Evolutionary conservation across 2,888 invertebrate genomes (phyloP), one percentile per base, ranked within the genome.

Genomic region (Brassicogethes aeneus): DNA sequence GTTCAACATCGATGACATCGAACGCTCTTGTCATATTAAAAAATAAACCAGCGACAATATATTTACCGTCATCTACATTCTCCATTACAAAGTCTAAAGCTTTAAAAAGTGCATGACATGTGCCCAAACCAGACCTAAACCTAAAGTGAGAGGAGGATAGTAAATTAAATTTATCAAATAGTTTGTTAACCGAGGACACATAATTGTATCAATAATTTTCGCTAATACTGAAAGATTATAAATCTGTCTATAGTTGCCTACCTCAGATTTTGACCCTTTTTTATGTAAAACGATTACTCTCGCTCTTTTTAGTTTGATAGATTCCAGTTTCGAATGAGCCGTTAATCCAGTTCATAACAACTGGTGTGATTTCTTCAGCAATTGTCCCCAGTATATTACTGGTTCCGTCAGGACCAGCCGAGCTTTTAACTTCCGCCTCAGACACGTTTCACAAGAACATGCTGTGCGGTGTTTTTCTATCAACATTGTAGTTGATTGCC

Each of bases 61-160:
- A 23, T 23, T 23, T 23, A 23, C 23, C 23, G 10, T 23, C 23
- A 23, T 23, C 23, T 7, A 23, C 23, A 23, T 23, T 23, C 23
- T 23, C 23, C 23, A 23, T 23, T 23, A 23, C 23, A 23, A 23
- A 23, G 23, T 23, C 23, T 23, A 23, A 23, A 23, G 23, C 23
- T 23, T 23, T 10, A 23, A 23, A 23, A 10, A 23, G 23, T 23
- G 23, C 23, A 23, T 23, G 23, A 23, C 23, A 23, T 23, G 23
- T 23, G 23, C 23, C 23, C 23, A 23, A 23, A 23, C 23, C 23
- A 23, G 23, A 23, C 23, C 23, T 23, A 23, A 23, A 23, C 23
- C 23, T 10, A 23, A 23, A 23, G 23, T 23, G 23, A 10, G 23
- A 23, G 5, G 23, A 23, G 23, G 23, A 23, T 10, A 23, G 23